Conservation (phyloP, 2,888 invertebrate genomes). For the Ypsolopha sequella region DNA sequence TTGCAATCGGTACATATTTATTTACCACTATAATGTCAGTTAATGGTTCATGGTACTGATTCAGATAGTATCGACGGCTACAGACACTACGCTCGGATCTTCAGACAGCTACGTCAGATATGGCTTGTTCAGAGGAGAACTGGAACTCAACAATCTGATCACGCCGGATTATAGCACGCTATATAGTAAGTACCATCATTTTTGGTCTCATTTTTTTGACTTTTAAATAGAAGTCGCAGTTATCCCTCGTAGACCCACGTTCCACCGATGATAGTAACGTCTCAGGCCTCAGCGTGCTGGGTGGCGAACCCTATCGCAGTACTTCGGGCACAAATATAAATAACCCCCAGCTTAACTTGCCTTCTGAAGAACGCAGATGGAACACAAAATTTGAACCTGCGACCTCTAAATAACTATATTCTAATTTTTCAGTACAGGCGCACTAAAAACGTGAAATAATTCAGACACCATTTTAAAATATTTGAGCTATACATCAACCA, state of each 20-base stretch:
- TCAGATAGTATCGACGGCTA: conserved; percentile 42
- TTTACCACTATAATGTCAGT: background rate
- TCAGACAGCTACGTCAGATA: conserved; percentile 35
- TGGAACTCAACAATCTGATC: conserved; percentile 29
- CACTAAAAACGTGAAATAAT: background rate
- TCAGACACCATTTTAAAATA: background rate
- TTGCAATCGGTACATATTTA: too few relatives aligned
- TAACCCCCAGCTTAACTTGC: too few relatives aligned
- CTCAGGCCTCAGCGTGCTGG: too few relatives aligned
- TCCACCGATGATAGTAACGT: too few relatives aligned
- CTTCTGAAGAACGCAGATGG: too few relatives aligned
- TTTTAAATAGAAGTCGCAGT: too few relatives aligned
- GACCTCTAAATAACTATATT: background rate
- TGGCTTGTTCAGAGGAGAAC: conserved; percentile 46
- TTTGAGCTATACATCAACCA: background rate
- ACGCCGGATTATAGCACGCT: conserved; percentile 36
- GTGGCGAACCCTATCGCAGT: too few relatives aligned
- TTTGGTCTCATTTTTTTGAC: too few relatives aligned
- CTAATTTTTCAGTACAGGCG: background rate
- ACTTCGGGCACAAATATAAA: too few relatives aligned
- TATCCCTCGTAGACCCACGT: too few relatives aligned
- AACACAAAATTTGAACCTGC: too few relatives aligned
- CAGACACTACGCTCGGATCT: conserved; percentile 14
- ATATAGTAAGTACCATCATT: conserved; percentile 32
- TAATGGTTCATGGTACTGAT: conserved; percentile 14